phyloP scores from a whole-genome alignment of 2,888 invertebrate genomes.

The Pharmacophagus antenor region DNA sequence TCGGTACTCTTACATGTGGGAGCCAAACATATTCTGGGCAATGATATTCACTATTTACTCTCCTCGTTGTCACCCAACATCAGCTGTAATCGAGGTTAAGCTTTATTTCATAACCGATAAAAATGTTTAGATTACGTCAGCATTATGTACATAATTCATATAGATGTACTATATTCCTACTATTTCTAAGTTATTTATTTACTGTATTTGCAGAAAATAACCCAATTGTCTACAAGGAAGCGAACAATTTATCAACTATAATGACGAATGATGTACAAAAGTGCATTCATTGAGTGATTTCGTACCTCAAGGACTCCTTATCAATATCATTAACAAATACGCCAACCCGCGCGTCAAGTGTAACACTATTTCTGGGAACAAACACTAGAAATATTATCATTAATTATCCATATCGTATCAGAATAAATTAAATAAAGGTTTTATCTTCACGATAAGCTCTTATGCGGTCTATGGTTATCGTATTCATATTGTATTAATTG shows the following conservation, averaged over 20 bases:
- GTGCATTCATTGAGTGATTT: conserved; percentile 18
- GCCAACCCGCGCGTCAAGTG: conserved; percentile 15
- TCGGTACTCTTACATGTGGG: too few relatives aligned
- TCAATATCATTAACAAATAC: conserved; percentile 25
- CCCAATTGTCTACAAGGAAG: too few relatives aligned
- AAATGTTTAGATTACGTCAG: too few relatives aligned
- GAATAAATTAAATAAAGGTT: conserved; percentile 38
- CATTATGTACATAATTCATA: too few relatives aligned
- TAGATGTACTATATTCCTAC: too few relatives aligned
- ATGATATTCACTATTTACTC: too few relatives aligned
- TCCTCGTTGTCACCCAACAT: too few relatives aligned
- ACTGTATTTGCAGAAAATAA: too few relatives aligned
- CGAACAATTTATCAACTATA: neutral
- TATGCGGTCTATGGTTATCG: conserved; percentile 31
- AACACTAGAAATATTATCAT: conserved; percentile 40
- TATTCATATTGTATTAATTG: conserved; percentile 6
- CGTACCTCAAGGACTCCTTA: conserved; percentile 22
- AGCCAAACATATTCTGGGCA: too few relatives aligned
- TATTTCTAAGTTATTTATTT: too few relatives aligned
- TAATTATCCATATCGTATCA: conserved; percentile 41
- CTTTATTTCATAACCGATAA: too few relatives aligned
- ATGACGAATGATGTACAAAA: neutral
- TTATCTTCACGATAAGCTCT: conserved; percentile 39
- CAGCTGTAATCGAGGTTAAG: too few relatives aligned
- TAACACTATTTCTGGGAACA: conserved; percentile 33